Evolutionary conservation across 2,113 vertebrate genomes (phyloP).

Genomic region (Ammospiza caudacuta): DNA sequence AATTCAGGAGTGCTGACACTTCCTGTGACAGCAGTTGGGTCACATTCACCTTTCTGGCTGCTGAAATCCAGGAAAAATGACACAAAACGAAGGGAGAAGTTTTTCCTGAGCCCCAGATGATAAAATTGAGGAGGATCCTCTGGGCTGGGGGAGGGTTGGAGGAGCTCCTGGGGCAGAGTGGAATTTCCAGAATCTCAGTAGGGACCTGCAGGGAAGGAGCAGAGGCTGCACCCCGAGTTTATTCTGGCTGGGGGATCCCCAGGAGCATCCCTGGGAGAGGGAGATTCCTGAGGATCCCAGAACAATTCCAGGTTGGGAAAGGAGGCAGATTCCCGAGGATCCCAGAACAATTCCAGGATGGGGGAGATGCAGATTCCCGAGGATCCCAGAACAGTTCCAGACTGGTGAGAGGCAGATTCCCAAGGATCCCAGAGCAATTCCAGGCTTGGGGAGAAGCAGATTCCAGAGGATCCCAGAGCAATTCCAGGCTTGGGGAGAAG

Average conservation of each 20-base stretch:
- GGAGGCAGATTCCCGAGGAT: too few relatives aligned
- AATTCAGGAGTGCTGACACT: fast-evolving
- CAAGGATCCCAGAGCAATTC: fast-evolving
- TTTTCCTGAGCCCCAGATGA: background rate
- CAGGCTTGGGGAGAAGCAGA: background rate
- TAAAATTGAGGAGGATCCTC: background rate
- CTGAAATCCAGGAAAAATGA: background rate
- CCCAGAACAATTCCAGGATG: too few relatives aligned
- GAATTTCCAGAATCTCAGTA: background rate
- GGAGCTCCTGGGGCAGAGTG: background rate
- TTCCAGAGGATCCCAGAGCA: too few relatives aligned
- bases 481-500: too few relatives aligned
- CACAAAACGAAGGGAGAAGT: fast-evolving
- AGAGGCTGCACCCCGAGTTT: background rate
- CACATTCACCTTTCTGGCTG: background rate
- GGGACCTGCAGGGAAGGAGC: too few relatives aligned
- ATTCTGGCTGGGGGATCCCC: background rate
- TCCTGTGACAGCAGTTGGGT: background rate
- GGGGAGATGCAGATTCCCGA: too few relatives aligned
- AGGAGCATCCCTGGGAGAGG: background rate
- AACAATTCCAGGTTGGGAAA: fast-evolving
- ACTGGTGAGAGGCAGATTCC: background rate
- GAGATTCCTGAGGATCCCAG: too few relatives aligned
- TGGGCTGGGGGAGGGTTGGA: background rate
- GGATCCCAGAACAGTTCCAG: too few relatives aligned